A percentile compares a stretch with the other conserved stretches of the same genome.
Conservation (phyloP, 2,888 invertebrate genomes). For the Cryptocheilus praepositus region DNA sequence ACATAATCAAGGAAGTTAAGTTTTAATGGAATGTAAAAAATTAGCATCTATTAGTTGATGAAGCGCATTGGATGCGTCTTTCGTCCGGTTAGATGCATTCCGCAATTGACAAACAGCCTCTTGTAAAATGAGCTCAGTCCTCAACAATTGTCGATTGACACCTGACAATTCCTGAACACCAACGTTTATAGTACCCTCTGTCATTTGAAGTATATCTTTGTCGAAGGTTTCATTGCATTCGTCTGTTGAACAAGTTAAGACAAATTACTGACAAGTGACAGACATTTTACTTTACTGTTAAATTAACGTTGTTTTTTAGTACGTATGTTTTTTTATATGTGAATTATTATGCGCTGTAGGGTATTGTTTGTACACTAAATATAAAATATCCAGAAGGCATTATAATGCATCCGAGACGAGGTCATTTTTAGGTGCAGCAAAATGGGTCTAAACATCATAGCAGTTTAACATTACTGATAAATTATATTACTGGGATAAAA, state of each 20-base stretch:
- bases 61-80: slow-evolving; percentile 60
- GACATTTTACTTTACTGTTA: not conserved
- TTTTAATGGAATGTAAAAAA: slow-evolving; percentile 68
- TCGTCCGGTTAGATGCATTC: slow-evolving; percentile 61
- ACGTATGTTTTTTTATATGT: slow-evolving; percentile 5
- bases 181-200: slow-evolving; percentile 59
- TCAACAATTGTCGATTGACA: slow-evolving; percentile 68
- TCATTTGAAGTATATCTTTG: slow-evolving; percentile 63
- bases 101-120: slow-evolving; percentile 70
- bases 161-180: slow-evolving; percentile 65
- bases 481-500: slow-evolving; percentile 30
- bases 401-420: slow-evolving; percentile 13
- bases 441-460: slow-evolving; percentile 29
- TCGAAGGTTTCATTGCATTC: slow-evolving; percentile 71
- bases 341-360: slow-evolving; percentile 5
- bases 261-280: too few relatives aligned
- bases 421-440: slow-evolving; percentile 30
- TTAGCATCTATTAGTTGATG: slow-evolving; percentile 64
- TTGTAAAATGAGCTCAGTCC: slow-evolving; percentile 69
- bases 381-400: slow-evolving; percentile 7
- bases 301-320: slow-evolving; percentile 4
- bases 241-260: slow-evolving; percentile 51
- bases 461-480: slow-evolving; percentile 14
- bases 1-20: slow-evolving; percentile 29
- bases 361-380: not conserved